phyloP scores from a whole-genome alignment of 1,140 invertebrate species.

The Lepidostoma basale region DNA sequence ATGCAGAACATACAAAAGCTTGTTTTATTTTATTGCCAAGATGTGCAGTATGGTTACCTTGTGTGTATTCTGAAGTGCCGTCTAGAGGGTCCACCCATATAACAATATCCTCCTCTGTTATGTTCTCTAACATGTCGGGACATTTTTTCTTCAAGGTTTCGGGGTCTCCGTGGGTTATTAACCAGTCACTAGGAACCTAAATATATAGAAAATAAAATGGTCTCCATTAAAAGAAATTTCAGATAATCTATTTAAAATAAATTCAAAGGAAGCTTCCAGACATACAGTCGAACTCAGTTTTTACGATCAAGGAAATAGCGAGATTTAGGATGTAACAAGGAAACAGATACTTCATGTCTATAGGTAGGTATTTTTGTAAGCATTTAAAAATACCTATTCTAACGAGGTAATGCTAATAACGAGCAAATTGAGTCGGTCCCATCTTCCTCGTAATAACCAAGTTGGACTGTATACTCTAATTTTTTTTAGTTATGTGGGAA shows the following conservation, averaged over 20 bases:
- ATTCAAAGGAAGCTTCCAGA: background rate
- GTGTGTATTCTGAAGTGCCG: conserved; percentile 93
- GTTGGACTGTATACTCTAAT: too few relatives aligned
- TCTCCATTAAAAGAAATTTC: background rate
- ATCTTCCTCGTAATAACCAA: too few relatives aligned
- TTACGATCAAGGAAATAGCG: too few relatives aligned
- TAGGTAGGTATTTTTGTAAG: too few relatives aligned
- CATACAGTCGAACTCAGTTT: background rate
- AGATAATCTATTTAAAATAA: too few relatives aligned
- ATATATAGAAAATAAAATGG: conserved; percentile 4
- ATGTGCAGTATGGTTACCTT: conserved; percentile 67
- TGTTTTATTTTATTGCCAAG: background rate
- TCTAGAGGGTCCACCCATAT: conserved; percentile 99
- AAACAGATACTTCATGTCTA: too few relatives aligned
- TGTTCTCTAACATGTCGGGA: conserved; percentile 69
- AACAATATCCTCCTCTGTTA: conserved; percentile 76
- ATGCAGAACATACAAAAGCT: too few relatives aligned
- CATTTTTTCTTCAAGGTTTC: conserved; percentile 73
- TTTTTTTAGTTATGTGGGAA: too few relatives aligned
- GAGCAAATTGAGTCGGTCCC: too few relatives aligned
- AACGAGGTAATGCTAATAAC: too few relatives aligned
- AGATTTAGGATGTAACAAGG: too few relatives aligned
- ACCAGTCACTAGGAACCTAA: conserved; percentile 72
- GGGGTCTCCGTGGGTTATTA: conserved; percentile 72
- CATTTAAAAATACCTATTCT: too few relatives aligned